Percentiles rank a stretch among this genome's conserved stretches.
phyloP scores from a whole-genome alignment of 2,797 vertebrate species.

The Siniperca obscura region DNA sequence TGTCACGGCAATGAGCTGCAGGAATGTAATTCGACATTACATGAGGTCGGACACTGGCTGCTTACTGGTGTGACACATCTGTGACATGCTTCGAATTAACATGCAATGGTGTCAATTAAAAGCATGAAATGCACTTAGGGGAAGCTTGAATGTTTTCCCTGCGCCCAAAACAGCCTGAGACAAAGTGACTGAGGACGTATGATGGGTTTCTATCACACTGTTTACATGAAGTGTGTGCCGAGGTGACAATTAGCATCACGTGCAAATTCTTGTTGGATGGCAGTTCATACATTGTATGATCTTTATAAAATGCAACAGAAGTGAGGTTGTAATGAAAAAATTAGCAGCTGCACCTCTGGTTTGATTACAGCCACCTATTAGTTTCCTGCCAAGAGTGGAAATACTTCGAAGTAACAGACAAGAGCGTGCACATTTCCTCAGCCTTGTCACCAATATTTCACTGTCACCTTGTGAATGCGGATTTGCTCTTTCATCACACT shows the following conservation, averaged over 20 bases:
- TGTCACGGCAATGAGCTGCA: constrained; percentile 77
- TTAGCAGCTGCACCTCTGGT: constrained; percentile 33
- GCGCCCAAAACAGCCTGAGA: constrained; percentile 50
- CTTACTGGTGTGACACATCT: constrained; percentile 78
- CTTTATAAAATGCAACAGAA: neutral
- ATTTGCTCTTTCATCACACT: constrained; percentile 68
- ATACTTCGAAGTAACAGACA: constrained; percentile 58
- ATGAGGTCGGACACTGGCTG: constrained; percentile 78
- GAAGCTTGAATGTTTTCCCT: constrained; percentile 60
- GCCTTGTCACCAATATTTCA: constrained; percentile 48
- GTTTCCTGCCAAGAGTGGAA: constrained; percentile 41
- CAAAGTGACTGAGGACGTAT: constrained; percentile 51
- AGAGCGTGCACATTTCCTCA: constrained; percentile 41
- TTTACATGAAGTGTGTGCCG: constrained; percentile 49
- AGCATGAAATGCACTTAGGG: constrained; percentile 81
- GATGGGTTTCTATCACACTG: constrained; percentile 55
- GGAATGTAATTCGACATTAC: constrained; percentile 81
- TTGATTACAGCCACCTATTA: constrained; percentile 45
- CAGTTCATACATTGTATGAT: neutral
- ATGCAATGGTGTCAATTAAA: constrained; percentile 82
- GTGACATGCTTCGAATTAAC: constrained; percentile 82
- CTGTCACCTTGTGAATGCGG: constrained; percentile 3
- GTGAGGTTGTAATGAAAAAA: constrained; percentile 10
- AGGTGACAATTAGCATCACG: constrained; percentile 57
- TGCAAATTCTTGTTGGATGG: constrained; percentile 23